These are phyloP conservation scores for Agonum fuliginosum DNA, from an alignment of 2,888 invertebrate species.

Conservation along the genomic window DNA sequence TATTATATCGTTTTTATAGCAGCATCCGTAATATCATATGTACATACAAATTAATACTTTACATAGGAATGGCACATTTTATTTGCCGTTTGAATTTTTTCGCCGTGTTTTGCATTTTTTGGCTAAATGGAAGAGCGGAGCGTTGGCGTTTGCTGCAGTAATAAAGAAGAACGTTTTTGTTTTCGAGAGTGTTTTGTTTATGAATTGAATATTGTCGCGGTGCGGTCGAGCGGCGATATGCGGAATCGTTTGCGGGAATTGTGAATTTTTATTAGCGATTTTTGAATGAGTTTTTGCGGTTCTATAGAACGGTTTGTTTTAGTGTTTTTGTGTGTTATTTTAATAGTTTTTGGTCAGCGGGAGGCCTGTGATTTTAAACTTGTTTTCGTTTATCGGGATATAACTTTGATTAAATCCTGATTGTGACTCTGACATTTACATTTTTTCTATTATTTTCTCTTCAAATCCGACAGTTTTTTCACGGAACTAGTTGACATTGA, in stretches of 20 bases:
- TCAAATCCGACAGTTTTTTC: too few relatives aligned
- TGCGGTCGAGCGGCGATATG: slow-evolving; percentile 20
- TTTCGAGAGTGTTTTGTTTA: slow-evolving; percentile 45
- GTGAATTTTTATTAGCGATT: slow-evolving; percentile 46
- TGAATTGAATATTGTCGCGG: slow-evolving; percentile 48
- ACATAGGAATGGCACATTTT: slow-evolving; percentile 48
- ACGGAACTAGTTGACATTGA: too few relatives aligned
- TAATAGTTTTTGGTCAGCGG: slow-evolving; percentile 42
- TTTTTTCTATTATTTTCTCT: too few relatives aligned
- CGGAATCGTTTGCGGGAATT: slow-evolving; percentile 43
- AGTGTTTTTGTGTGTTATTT: slow-evolving; percentile 44
- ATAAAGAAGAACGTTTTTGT: slow-evolving; percentile 46
- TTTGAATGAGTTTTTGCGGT: slow-evolving; percentile 45
- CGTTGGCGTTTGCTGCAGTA: slow-evolving; percentile 46
- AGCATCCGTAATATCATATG: slow-evolving; percentile 49
- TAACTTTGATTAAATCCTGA: slow-evolving; percentile 30
- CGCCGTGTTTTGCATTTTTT: slow-evolving; percentile 18
- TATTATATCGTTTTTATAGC: slow-evolving; percentile 46
- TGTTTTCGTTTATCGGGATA: slow-evolving; percentile 28
- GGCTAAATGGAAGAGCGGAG: slow-evolving; percentile 9
- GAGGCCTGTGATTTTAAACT: slow-evolving; percentile 36
- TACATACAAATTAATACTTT: slow-evolving; percentile 59
- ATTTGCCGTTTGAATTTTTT: slow-evolving; percentile 35
- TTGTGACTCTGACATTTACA: slow-evolving; percentile 3
- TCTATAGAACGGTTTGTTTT: slow-evolving; percentile 4